These are phyloP conservation scores for Hesperia comma DNA, from an alignment of 2,888 invertebrate species.

Conservation along the genomic window DNA sequence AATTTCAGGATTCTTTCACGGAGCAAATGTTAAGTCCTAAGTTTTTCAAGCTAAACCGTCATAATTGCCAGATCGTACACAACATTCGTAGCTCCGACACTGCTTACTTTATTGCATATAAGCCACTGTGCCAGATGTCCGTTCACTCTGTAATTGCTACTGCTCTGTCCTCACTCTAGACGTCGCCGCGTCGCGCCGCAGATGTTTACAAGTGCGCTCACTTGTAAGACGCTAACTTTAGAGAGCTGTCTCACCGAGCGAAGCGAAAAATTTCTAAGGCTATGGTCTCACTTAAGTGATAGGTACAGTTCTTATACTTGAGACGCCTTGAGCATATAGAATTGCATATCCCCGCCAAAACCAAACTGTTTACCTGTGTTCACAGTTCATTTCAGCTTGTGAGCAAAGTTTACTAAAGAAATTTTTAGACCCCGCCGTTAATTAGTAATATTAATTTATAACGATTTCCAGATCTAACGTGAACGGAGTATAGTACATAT, in stretches of 20 bases:
- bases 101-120: conserved; percentile 72
- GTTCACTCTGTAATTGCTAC: conserved; percentile 69
- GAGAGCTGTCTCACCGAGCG: conserved; percentile 10
- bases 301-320: no score
- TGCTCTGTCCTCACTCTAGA: conserved; percentile 65
- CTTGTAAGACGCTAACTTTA: conserved; percentile 52
- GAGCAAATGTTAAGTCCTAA: no score
- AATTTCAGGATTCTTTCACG: no score
- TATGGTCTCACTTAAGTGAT: background rate
- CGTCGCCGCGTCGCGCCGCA: conserved; percentile 68
- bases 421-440: no score
- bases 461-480: no score
- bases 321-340: no score
- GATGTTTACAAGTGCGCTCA: conserved; percentile 71
- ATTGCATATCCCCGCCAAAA: no score
- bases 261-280: conserved; percentile 5
- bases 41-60: background rate
- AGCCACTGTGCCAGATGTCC: conserved; percentile 68
- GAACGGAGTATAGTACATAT: no score
- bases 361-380: no score
- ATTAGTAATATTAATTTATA: no score
- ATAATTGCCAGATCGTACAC: background rate
- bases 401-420: no score
- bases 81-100: conserved; percentile 45
- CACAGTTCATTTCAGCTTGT: no score